Percentiles rank a stretch among this genome's conserved stretches.
Conservation (phyloP, 2,797 vertebrate genomes). For the Chrosomus eos region DNA sequence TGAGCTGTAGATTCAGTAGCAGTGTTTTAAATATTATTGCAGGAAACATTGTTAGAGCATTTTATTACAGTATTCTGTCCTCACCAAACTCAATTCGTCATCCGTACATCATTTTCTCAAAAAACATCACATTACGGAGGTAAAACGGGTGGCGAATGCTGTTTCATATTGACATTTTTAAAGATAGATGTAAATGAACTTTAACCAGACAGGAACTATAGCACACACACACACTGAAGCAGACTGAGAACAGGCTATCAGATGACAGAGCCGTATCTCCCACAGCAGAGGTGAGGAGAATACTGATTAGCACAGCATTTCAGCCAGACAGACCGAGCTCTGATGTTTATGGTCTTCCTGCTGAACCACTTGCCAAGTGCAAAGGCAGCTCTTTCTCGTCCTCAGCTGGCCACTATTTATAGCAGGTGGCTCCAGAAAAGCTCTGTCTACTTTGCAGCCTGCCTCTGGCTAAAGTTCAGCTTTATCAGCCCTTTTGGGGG, state of each 20-base stretch:
- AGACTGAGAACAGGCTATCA: slow-evolving; percentile 42
- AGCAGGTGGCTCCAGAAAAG: slow-evolving; percentile 38
- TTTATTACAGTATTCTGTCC: background rate
- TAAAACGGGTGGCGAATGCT: background rate
- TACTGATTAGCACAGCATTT: slow-evolving; percentile 53
- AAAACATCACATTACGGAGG: background rate
- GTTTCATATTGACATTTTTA: slow-evolving; percentile 7
- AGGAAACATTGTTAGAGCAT: background rate
- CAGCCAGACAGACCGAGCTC: slow-evolving; percentile 33
- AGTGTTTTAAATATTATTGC: background rate
- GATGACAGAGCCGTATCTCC: slow-evolving; percentile 41
- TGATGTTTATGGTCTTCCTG: slow-evolving; percentile 52
- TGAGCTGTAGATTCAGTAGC: background rate
- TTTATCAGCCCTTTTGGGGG: slow-evolving; percentile 68
- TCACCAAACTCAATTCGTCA: background rate
- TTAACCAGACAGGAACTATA: slow-evolving; percentile 18
- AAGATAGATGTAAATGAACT: slow-evolving; percentile 16
- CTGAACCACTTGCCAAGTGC: slow-evolving; percentile 55
- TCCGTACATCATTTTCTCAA: background rate
- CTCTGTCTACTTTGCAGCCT: slow-evolving; percentile 15
- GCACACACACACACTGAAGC: slow-evolving; percentile 3
- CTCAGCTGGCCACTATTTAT: slow-evolving; percentile 60
- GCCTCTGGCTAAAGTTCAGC: slow-evolving; percentile 68
- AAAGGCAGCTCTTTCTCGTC: slow-evolving; percentile 57
- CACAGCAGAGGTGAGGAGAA: slow-evolving; percentile 41